Base-by-base conservation (phyloP, 2,888 invertebrate genomes). In the Proisotoma minuta region DNA sequence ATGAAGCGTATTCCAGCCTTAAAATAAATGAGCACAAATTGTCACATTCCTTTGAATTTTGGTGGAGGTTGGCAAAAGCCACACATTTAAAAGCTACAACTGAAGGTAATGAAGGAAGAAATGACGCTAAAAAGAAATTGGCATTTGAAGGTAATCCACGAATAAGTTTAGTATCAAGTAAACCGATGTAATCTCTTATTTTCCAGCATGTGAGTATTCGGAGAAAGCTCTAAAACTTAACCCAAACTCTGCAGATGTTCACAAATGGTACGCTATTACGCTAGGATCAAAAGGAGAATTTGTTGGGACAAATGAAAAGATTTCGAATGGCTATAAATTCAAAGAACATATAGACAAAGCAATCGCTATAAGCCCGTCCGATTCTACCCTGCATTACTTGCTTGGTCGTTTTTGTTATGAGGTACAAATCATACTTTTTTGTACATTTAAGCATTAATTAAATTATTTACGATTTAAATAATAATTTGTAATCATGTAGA, bases 211-310 rank as follows among this genome's bases (percentile, higher is more conserved):
- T 51, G 79, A 81, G 39, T 80, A 80, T 65, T 86, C 85, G 57
- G 77, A 80, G 57, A 76, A 76, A 63, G 82, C 85, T 22, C 75
- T 87, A 24, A 75, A 79, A 51, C 63, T 82, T 2, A 78, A 82
- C 63, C 76, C 79, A 1, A 75, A 78, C 22, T 79, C 81, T 73
- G 78, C 83, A 0, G 82, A 85, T 73, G 81, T 84, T 18, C 86
- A 87, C 77, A 88, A 88, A 77, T 88, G 88, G 87, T 80, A 81
- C 76, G 88, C 87, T 1, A 84, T 88, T 52, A 80, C 86, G 15
- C 75, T 87, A 52, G 87, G 87, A 18, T 79, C 81, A 51, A 77
- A 84, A 56, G 82, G 82, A 28, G 84, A 86, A 60, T 84, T 81
- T 75, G 80, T 84, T 58, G 78, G 83, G 0, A 79, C 81, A 2